Base-by-base conservation (phyloP, 2,888 invertebrate genomes). In the Epinotia ramella region DNA sequence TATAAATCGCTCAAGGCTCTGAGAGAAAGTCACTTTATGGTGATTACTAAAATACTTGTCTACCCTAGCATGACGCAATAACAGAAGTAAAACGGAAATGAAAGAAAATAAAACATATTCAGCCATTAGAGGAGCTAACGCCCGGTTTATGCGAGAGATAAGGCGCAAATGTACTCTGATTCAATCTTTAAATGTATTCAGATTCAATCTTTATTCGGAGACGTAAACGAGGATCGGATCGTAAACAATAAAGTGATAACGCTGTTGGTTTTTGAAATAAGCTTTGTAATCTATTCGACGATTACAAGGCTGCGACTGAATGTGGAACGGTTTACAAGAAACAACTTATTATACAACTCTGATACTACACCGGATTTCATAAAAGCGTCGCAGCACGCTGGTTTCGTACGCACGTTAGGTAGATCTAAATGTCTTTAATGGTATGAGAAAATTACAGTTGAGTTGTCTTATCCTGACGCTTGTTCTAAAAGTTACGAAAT, bases 111-210 rank as follows among this genome's bases (percentile, higher is more conserved):
- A 87, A 87, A 88, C 87, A 87, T 84, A 82, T 81, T 86, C 84
- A 84, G 82, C 84, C 83, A 84, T 84, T 85, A 83, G 81, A 83
- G 90, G 89, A 88, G 88, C 92, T 92, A 91, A 91, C 87, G 88
- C 88, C 85, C 84, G 89, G 89, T 91, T 92, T 92, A 93, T 46
- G 69, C 87, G 80, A 64, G 77, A 91, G 92, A 93, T 93, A 93
- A 92, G 80, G 84, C 85, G 84, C 84, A 89, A 91, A 91, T 91
- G 89, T 89, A 85, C 84, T 84, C 84, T 76, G 83, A 84, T 89
- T 59, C 65, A 65, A 70, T 75, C 75, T 75, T 49, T 60, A 69
- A 69, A 69, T 69, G 69, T 69, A 59, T 69, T 69, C 59, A 59
- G 59, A 88, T 87, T 86, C 85, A 86, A 89, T 88, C 86, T 87